Base-by-base conservation (phyloP, 23 tunicate species). In the Halocynthia aurantium region DNA sequence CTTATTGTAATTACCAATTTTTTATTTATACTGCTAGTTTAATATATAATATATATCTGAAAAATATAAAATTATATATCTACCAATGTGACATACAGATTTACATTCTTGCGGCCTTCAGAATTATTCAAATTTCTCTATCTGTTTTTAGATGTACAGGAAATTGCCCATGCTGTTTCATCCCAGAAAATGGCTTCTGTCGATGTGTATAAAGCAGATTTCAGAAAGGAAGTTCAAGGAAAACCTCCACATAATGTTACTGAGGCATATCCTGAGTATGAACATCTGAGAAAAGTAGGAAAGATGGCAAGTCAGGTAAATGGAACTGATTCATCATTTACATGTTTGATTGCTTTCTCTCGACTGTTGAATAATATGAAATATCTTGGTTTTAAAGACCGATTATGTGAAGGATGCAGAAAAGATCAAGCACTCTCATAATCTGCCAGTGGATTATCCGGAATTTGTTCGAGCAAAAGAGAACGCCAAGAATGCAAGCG, bases 401-500 rank as follows among this genome's bases (percentile, higher is more conserved):
- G 78, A 74, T 54, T 74, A 74, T 54, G 56, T 22, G n/a, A 69
- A 56, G 51, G 87, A 81, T 20, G 88, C 86, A 31, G 50, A 69
- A 40, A 70, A 69, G 21, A 19, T 22, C 69, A 81, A 18, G 67
- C 62, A 70, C 11, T 53, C 61, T 10, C 69, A 85, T 61, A 81
- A 51, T 55, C 22, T 70, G 20, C 86, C 81, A 13, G 63, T 85
- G 22, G 97, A 91, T 77, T 79, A 79, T 85, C 91, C 91, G 8
- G 97, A 91, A 70, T 91, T 91, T 81, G 85, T 85, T 7, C 71
- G 97, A 72, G 97, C 97, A 17, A 91, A 79, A 78, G 87, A 82
- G 62, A 50, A 81, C 6, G 91, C 97, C 20, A 89, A 80, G 56
- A 84, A 89, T 52, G 96, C 89, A 5, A 89, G 96, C 71, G 89